Evolutionary conservation across 2,888 invertebrate species (phyloP).

Genomic region (Drosophila monieri): DNA sequence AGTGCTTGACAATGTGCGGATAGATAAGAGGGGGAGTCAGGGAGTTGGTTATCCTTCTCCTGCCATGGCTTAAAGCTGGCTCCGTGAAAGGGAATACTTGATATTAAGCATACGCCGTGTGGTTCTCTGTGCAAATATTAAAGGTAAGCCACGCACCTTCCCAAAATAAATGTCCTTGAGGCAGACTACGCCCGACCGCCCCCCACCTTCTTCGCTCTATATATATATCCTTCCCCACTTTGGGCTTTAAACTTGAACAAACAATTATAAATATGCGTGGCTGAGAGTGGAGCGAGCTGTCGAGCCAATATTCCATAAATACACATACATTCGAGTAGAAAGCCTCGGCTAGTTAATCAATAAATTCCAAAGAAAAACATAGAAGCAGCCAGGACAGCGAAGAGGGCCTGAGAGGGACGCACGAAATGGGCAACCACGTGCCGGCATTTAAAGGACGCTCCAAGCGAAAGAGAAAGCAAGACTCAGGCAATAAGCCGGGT

Average conservation of each 20-base stretch:
- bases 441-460: conserved; percentile 47
- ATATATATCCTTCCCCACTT: neutral
- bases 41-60: neutral
- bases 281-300: neutral
- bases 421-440: conserved; percentile 57
- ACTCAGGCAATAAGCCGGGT: neutral
- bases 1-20: conserved; percentile 7
- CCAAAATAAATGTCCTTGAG: conserved; percentile 37
- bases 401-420: neutral
- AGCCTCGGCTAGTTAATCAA: conserved; percentile 60
- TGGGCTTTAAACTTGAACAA: conserved; percentile 32
- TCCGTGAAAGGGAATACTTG: conserved; percentile 33
- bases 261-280: conserved; percentile 29
- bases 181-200: conserved; percentile 17
- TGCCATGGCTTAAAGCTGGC: conserved; percentile 11
- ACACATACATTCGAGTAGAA: conserved; percentile 1
- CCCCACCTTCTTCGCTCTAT: neutral
- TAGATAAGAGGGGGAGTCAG: neutral
- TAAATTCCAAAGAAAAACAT: conserved; percentile 47
- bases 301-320: conserved; percentile 6
- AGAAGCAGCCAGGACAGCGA: conserved; percentile 6
- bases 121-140: conserved; percentile 32
- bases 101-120: conserved; percentile 38
- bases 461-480: neutral
- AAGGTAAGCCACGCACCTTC: conserved; percentile 12